A percentile compares a stretch with the other conserved stretches of the same genome.
Evolutionary conservation across 2,113 vertebrate species (phyloP).

Genomic region (Scopus umbretta): DNA sequence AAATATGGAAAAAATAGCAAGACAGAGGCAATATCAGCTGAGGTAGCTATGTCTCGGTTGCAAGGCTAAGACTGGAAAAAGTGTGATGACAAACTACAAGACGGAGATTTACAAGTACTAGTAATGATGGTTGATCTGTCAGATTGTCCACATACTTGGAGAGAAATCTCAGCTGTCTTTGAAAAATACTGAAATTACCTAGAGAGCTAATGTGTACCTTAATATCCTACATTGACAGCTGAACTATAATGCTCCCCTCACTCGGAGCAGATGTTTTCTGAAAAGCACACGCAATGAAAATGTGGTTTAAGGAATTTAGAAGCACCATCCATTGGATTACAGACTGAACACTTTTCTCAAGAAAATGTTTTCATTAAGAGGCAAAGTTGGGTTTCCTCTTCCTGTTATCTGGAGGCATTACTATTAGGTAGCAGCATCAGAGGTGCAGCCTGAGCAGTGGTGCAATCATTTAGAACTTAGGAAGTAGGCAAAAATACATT

Average conservation of each 20-base stretch:
- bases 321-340: neutral
- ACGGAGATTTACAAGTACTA: neutral
- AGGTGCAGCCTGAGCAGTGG: neutral
- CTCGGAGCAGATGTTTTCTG: neutral
- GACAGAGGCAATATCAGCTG: neutral
- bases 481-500: neutral
- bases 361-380: neutral
- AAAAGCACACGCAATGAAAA: neutral
- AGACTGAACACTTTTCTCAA: neutral
- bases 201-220: neutral
- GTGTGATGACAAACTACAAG: neutral
- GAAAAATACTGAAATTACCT: neutral
- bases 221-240: neutral
- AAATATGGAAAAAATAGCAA: neutral
- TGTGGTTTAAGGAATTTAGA: neutral
- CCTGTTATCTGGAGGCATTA: neutral
- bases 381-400: neutral
- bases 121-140: neutral
- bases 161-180: neutral
- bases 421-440: neutral
- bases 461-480: neutral
- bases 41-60: neutral
- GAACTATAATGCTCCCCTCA: neutral
- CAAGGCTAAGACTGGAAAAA: neutral
- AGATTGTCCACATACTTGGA: neutral